These are phyloP conservation scores for Latrodectus elegans DNA, from an alignment of 2,888 invertebrate genomes.

Conservation along the genomic window DNA sequence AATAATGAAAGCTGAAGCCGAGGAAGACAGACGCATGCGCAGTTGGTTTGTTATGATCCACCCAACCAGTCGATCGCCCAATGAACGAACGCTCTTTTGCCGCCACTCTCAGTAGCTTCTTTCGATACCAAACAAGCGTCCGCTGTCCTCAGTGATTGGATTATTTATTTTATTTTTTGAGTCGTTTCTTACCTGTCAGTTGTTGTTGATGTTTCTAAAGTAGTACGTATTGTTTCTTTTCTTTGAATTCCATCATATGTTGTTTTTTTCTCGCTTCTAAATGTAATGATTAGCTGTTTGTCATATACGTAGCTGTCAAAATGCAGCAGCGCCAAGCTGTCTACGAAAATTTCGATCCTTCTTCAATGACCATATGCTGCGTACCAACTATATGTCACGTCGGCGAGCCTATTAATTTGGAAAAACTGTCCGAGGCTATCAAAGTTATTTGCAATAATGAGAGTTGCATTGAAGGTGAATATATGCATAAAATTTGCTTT, in stretches of 20 bases:
- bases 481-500: slow-evolving; percentile 97
- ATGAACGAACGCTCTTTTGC: slow-evolving; percentile 43
- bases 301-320: background rate
- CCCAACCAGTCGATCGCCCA: slow-evolving; percentile 52
- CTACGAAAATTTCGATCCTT: slow-evolving; percentile 62
- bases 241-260: slow-evolving; percentile 13
- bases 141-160: background rate
- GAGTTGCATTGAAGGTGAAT: slow-evolving; percentile 88
- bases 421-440: slow-evolving; percentile 86
- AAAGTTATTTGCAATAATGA: slow-evolving; percentile 96
- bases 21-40: slow-evolving; percentile 39
- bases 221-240: slow-evolving; percentile 10
- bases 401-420: slow-evolving; percentile 74
- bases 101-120: slow-evolving; percentile 61
- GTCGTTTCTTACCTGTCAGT: slow-evolving; percentile 25
- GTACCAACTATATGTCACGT: slow-evolving; percentile 81
- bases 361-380: slow-evolving; percentile 79
- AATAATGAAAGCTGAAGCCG: slow-evolving; percentile 23
- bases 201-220: slow-evolving; percentile 13
- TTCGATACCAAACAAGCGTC: slow-evolving; percentile 10
- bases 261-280: background rate
- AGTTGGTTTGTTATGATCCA: slow-evolving; percentile 47
- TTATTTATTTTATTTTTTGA: background rate
- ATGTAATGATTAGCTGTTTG: background rate
- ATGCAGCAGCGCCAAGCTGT: slow-evolving; percentile 65